Percentiles rank a stretch among this genome's conserved stretches.
phyloP scores from a whole-genome alignment of 1,140 invertebrate species.

The Drosophila mayri region DNA sequence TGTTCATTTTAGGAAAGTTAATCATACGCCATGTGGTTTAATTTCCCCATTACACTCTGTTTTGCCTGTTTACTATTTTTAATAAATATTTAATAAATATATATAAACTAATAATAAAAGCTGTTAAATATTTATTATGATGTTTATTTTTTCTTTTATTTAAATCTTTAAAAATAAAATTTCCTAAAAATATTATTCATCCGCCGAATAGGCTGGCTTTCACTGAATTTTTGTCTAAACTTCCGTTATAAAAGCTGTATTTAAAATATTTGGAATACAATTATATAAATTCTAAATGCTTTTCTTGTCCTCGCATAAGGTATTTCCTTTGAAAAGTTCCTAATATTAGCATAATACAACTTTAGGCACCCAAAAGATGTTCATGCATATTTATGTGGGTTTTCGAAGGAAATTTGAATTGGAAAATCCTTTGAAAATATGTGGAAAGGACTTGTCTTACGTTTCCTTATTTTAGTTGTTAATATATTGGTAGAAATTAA shows the following conservation, averaged over 20 bases:
- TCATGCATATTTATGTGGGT: slow-evolving; percentile 1
- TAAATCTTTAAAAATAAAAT: not conserved
- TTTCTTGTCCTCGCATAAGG: not conserved
- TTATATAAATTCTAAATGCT: not conserved
- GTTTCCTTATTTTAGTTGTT: not conserved
- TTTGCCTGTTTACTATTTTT: not conserved
- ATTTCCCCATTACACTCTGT: not conserved
- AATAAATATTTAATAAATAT: not conserved
- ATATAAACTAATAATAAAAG: no score
- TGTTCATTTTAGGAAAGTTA: not conserved
- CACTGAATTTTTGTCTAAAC: not conserved
- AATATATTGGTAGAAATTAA: not conserved
- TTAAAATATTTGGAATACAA: not conserved
- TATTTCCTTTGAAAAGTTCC: not conserved
- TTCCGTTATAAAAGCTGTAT: not conserved
- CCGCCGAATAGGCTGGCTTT: not conserved
- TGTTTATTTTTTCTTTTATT: not conserved
- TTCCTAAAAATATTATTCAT: not conserved
- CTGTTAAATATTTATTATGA: not conserved
- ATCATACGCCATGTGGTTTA: not conserved
- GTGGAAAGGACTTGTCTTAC: not conserved
- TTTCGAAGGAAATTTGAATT: slow-evolving; percentile 4
- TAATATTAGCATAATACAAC: slow-evolving; percentile 3
- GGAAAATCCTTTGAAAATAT: not conserved
- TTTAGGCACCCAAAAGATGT: not conserved